Base-by-base conservation (phyloP, 2,113 vertebrate genomes). In the Grus americana region DNA sequence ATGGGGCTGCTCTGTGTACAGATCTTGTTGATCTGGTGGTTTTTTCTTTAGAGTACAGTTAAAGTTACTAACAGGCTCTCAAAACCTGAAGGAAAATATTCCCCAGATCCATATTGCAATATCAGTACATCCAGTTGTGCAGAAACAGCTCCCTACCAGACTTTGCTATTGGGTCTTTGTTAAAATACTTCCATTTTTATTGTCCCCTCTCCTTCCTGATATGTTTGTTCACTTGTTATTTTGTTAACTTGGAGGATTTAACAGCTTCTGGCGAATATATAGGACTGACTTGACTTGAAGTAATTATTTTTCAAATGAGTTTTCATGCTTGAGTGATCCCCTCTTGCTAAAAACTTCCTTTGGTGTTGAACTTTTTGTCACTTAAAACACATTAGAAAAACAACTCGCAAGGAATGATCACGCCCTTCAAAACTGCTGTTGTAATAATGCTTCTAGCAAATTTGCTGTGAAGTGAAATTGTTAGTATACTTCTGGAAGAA, bases 261-360 rank as follows among this genome's bases (percentile, higher is more conserved):
- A n/a, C 36, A 70, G 47, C 70, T 87, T 91, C 54, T 91, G 22
- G 38, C 50, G 20, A 82, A 38, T 70, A 83, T 57, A 16, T 23
- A 88, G 46, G 71, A 66, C 71, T 83, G 70, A 36, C 12, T 87
- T 67, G 66, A 78, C n/a, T 52, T 36, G 15, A 90, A 79, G 70
- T 70, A 95, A 93, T 95, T 93, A 93, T 78, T 95, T 94, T 88
- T 90, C 75, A 74, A 83, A 94, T 80, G 71, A 90, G 75, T 91
- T 94, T 95, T 88, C 79, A 80, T 76, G 88, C 72, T 92, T 80
- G 63, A 92, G 55, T 11, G n/a, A 58, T 86, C 19, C 13, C 23
- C 47, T 83, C 36, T 78, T 86, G 72, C 75, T n/a, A 67, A 90
- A 54, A 90, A 73, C 63, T 70, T 90, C 30, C 29, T 73, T 88